Evolutionary conservation across 2,797 vertebrate genomes (phyloP).

Genomic region (Limnodromus scolopaceus): DNA sequence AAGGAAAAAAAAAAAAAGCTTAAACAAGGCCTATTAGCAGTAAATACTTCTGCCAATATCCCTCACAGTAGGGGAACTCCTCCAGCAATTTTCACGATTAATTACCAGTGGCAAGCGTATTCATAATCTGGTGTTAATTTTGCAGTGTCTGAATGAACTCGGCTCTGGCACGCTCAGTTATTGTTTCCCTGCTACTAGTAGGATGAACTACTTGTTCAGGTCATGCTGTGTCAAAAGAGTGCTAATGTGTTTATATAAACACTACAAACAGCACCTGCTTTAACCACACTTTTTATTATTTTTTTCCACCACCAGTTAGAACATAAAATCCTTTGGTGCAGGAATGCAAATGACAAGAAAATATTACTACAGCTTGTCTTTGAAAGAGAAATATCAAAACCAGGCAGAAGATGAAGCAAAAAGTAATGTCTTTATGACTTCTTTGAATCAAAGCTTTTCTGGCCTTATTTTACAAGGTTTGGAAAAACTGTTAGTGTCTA

Average conservation of each 20-base stretch:
- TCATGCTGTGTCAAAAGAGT: conserved; percentile 74
- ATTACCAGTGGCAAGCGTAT: conserved; percentile 80
- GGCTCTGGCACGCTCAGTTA: conserved; percentile 74
- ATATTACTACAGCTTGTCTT: background rate
- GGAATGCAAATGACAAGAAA: background rate
- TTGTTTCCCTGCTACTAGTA: conserved; percentile 76
- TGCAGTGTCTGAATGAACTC: conserved; percentile 78
- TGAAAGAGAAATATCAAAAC: background rate
- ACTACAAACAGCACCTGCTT: conserved; percentile 66
- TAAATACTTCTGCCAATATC: conserved; percentile 82
- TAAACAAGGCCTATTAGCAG: conserved; percentile 83
- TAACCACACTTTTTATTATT: conserved; percentile 61
- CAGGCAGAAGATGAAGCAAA: background rate
- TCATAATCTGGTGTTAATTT: conserved; percentile 87
- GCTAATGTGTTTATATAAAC: conserved; percentile 74
- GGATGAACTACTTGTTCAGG: conserved; percentile 71
- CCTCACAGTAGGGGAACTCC: conserved; percentile 78
- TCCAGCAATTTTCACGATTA: conserved; percentile 75
- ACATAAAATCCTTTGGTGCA: conserved; percentile 12
- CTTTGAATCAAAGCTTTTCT: background rate
- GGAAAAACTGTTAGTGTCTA: background rate
- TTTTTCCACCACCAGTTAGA: conserved; percentile 29
- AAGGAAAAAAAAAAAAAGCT: conserved; percentile 75
- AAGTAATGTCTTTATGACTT: background rate
- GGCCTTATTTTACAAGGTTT: background rate